phyloP scores from a whole-genome alignment of 2,113 vertebrate species.

The Patagioenas fasciata region DNA sequence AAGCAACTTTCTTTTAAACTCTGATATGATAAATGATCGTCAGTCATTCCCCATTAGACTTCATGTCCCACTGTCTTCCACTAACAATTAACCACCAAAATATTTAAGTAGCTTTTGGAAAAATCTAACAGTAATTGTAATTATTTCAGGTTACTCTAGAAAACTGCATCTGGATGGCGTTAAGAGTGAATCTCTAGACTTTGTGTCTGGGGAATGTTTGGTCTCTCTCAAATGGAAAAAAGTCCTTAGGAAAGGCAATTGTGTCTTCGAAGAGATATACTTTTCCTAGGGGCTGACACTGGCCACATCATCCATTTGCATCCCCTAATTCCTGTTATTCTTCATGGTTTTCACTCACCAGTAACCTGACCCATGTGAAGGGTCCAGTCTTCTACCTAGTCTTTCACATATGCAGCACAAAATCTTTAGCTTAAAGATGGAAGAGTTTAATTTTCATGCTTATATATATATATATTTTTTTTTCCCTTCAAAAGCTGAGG shows the following conservation, averaged over 20 bases:
- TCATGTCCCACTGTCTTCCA: neutral
- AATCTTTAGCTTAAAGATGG: neutral
- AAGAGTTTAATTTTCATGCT: neutral
- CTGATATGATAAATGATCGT: neutral
- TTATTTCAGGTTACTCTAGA: neutral
- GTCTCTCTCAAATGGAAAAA: neutral
- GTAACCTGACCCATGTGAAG: neutral
- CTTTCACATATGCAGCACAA: neutral
- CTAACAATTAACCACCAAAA: neutral
- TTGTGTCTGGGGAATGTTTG: neutral
- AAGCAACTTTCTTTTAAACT: neutral
- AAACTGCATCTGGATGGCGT: neutral
- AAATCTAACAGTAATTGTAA: neutral
- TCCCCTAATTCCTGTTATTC: neutral
- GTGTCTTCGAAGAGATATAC: neutral
- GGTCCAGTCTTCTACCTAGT: neutral
- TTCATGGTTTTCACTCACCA: neutral
- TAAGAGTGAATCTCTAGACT: neutral
- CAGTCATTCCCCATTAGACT: neutral
- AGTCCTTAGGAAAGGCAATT: neutral
- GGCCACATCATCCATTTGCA: neutral
- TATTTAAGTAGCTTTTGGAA: neutral
- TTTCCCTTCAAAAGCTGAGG: neutral
- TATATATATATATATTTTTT: fast-evolving
- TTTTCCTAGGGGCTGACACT: neutral